Conservation (phyloP, 2,113 vertebrate genomes). For the Cavia aperea region DNA sequence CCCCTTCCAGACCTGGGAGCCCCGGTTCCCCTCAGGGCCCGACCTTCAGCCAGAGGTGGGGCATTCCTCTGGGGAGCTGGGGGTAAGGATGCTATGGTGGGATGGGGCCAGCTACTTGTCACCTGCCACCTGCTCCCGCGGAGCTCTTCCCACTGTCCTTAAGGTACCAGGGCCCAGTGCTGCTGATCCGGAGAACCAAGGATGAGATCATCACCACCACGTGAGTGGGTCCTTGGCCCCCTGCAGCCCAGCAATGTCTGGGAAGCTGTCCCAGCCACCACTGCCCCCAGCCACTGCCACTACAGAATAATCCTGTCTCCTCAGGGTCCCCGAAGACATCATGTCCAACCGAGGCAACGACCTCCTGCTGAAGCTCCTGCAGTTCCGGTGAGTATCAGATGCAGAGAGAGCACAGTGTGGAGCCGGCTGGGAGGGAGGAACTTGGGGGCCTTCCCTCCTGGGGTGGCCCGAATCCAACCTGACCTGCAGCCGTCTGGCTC, state of each 20-base stretch:
- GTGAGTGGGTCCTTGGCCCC: constrained; percentile 73
- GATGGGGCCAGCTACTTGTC: neutral
- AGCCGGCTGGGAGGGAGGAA: fast-evolving
- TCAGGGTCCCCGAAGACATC: constrained; percentile 85
- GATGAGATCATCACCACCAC: constrained; percentile 93
- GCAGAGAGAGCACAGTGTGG: fast-evolving
- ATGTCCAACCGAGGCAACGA: constrained; percentile 91
- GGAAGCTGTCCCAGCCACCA: neutral
- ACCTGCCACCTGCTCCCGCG: neutral
- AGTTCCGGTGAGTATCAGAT: constrained; percentile 80
- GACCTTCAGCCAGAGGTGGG: neutral
- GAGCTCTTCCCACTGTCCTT: neutral
- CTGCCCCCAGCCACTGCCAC: neutral
- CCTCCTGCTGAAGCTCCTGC: constrained; percentile 85
- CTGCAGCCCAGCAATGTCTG: neutral
- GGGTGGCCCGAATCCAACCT: neutral
- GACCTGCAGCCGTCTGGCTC: neutral
- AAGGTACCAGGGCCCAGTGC: constrained; percentile 89
- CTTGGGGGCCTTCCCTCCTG: neutral
- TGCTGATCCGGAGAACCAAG: constrained; percentile 89
- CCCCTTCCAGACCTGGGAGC: neutral
- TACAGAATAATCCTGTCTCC: neutral
- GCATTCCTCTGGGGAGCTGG: neutral
- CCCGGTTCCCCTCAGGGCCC: neutral
- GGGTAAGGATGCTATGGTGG: neutral